Conservation (phyloP, 2,888 invertebrate species). For the Orthosia incerta region DNA sequence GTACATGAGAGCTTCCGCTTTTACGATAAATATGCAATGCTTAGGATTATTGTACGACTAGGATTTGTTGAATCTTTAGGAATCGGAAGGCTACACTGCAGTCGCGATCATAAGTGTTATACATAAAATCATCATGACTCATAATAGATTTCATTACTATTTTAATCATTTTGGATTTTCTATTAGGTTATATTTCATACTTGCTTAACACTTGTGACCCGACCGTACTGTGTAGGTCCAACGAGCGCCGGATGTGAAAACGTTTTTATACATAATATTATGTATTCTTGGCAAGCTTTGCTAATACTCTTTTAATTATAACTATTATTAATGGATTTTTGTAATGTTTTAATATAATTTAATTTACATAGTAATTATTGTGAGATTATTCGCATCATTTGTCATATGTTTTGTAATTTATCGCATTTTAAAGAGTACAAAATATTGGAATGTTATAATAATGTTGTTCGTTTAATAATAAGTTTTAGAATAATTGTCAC, state of each 20-base stretch:
- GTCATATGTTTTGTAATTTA: slow-evolving; percentile 90
- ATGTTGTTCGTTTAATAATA: slow-evolving; percentile 89
- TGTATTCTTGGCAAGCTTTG: slow-evolving; percentile 85
- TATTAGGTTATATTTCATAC: slow-evolving; percentile 36
- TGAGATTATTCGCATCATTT: slow-evolving; percentile 84
- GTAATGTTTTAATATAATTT: slow-evolving; percentile 89
- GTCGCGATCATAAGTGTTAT: slow-evolving; percentile 56
- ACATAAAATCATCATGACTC: slow-evolving; percentile 40
- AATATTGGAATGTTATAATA: slow-evolving; percentile 90
- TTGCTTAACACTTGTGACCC: slow-evolving; percentile 60
- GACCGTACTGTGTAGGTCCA: slow-evolving; percentile 54
- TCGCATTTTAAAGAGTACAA: slow-evolving; percentile 91
- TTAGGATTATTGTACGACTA: slow-evolving; percentile 58
- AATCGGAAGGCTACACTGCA: slow-evolving; percentile 38
- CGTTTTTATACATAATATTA: slow-evolving; percentile 81
- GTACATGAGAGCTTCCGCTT: slow-evolving; percentile 53
- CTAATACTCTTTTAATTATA: slow-evolving; percentile 87
- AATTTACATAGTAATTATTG: slow-evolving; percentile 89
- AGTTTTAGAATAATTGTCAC: slow-evolving; percentile 89
- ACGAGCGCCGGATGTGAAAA: slow-evolving; percentile 71
- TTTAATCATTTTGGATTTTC: slow-evolving; percentile 41
- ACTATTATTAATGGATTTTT: slow-evolving; percentile 88
- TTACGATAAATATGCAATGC: slow-evolving; percentile 61
- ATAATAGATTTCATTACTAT: slow-evolving; percentile 43
- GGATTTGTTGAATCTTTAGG: slow-evolving; percentile 57